Conservation (phyloP, 2,888 invertebrate genomes). For the Caenorhabditis drosophilae region DNA sequence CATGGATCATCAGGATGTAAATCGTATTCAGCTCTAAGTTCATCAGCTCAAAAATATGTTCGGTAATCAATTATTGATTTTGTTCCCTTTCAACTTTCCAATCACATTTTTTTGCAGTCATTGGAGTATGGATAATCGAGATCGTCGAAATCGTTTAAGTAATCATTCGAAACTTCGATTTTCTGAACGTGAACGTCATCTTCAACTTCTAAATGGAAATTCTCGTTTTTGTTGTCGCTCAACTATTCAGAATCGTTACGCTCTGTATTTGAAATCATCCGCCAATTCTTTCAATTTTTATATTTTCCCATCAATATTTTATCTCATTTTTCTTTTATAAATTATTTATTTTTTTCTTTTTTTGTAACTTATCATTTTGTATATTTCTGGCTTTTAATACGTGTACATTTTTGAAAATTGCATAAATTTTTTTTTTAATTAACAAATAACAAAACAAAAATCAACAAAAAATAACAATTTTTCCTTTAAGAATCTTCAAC, state of each 20-base stretch:
- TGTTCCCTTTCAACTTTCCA: slow-evolving; percentile 1
- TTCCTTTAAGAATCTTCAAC: slow-evolving; percentile 2
- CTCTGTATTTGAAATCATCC: slow-evolving; percentile 24
- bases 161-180: slow-evolving; percentile 26
- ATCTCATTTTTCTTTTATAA: not conserved
- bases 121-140: slow-evolving; percentile 44
- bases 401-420: not conserved
- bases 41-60: slow-evolving; percentile 40
- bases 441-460: slow-evolving; percentile 9
- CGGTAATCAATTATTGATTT: slow-evolving; percentile 9
- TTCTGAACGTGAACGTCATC: too few relatives aligned
- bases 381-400: not conserved
- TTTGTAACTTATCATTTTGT: not conserved
- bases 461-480: slow-evolving; percentile 4
- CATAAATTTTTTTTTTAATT: not conserved
- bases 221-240: slow-evolving; percentile 49
- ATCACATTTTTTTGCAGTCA: slow-evolving; percentile 11
- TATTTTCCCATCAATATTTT: not conserved
- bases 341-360: slow-evolving; percentile 1
- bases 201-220: slow-evolving; percentile 49
- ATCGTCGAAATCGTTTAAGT: slow-evolving; percentile 34
- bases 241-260: slow-evolving; percentile 17
- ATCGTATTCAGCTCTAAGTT: slow-evolving; percentile 38
- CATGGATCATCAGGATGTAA: slow-evolving; percentile 44
- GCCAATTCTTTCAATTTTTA: too few relatives aligned